A percentile compares a stretch with the other conserved stretches of the same genome.
phyloP scores from a whole-genome alignment of 2,888 invertebrate genomes.

The Eristalinus sepulchralis region DNA sequence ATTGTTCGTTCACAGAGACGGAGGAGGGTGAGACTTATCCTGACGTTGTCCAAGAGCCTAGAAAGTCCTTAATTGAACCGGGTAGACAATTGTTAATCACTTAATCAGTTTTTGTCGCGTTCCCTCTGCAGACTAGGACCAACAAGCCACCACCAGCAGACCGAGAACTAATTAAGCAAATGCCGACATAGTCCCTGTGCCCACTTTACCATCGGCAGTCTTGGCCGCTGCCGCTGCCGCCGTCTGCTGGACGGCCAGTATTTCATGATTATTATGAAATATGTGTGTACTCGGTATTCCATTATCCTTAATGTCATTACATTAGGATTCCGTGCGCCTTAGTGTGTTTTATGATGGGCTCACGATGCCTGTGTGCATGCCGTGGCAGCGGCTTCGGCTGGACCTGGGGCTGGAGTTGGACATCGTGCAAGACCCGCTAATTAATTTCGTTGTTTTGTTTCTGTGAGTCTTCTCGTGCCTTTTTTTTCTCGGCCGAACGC shows the following conservation, averaged over 20 bases:
- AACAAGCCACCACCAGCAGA: not conserved
- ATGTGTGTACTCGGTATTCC: constrained; percentile 66
- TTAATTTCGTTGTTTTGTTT: constrained; percentile 38
- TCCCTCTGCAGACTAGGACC: not conserved
- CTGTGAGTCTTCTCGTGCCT: not conserved
- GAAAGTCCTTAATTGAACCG: constrained; percentile 36
- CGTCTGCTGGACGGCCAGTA: constrained; percentile 44
- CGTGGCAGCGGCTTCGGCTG: not conserved
- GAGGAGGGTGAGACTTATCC: not conserved
- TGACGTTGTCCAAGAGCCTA: not conserved
- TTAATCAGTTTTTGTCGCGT: constrained; percentile 56
- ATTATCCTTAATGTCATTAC: constrained; percentile 71
- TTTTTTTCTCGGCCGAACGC: constrained; percentile 16
- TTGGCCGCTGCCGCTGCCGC: not conserved
- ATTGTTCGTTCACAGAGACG: constrained; percentile 16
- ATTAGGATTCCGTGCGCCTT: constrained; percentile 64
- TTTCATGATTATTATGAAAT: constrained; percentile 69
- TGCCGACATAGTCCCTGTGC: constrained; percentile 6
- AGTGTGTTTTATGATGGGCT: constrained; percentile 58
- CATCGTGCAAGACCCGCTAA: constrained; percentile 38
- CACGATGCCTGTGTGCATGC: constrained; percentile 14
- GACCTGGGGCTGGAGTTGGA: not conserved
- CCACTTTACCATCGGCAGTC: not conserved
- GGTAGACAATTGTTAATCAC: constrained; percentile 56
- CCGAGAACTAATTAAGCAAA: constrained; percentile 57